Base-by-base conservation (phyloP, 2,113 vertebrate species). In the Salminus brasiliensis region DNA sequence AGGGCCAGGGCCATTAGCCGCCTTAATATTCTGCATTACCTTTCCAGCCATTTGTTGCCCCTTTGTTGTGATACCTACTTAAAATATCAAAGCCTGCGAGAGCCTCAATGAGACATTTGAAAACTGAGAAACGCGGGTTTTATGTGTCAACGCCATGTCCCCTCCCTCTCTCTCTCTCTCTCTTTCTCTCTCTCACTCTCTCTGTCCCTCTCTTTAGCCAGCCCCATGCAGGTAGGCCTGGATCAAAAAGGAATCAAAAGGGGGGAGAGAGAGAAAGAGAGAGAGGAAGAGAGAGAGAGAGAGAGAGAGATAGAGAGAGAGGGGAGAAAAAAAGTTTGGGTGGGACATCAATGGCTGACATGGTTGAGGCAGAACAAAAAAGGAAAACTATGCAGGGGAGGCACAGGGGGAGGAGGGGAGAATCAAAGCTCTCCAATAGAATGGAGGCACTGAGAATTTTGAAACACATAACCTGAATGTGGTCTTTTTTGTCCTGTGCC, bases 31-130 rank as follows among this genome's bases (percentile, higher is more conserved):
- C 90, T 89, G 89, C 91, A 88, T 93, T 91, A 88, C 92, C 87
- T 92, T 90, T 94, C 87, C 79, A 88, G 81, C 89, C 92, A 91
- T 89, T 89, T 90, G 92, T 92, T 89, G 86, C 88, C 84, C 89
- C 93, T 95, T 96, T 96, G 94, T 96, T 94, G 92, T 89, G 88
- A 93, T 91, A 90, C 94, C 95, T 95, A 95, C 95, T 95, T 94
- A 94, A 94, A 95, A 95, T 96, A 96, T 96, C 95, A 96, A 96
- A 97, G 95, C 93, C 79, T 34, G 76, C 49, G 72, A 91, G 92
- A 92, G 89, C 89, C 89, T 95, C 94, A 96, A 95, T 95, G 93
- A 95, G 90, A 94, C 93, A 93, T 93, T 88, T 95, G 95, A 96
- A 96, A 96, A 94, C 93, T 93, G 94, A 96, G 94, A 95, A 95